These are phyloP conservation scores for Sebastes steindachneri DNA, from an alignment of 2,797 vertebrate species.

Conservation along the genomic window DNA sequence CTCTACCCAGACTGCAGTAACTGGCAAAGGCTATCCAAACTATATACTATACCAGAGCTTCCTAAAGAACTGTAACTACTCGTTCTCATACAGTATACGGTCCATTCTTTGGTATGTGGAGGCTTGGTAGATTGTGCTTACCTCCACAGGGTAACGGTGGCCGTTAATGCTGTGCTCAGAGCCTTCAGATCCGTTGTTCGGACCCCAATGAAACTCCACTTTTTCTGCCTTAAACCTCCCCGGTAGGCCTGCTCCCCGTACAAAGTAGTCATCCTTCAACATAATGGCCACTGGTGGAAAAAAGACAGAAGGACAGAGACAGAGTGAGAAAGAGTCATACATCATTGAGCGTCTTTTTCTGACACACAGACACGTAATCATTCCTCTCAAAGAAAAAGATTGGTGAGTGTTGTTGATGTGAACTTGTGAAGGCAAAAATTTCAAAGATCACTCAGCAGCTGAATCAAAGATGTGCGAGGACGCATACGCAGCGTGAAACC, in stretches of 20 bases:
- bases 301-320: constrained; percentile 34
- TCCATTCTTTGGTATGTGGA: neutral
- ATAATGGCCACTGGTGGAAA: constrained; percentile 93
- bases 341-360: constrained; percentile 3
- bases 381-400: neutral
- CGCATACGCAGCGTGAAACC: neutral
- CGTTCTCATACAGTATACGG: neutral
- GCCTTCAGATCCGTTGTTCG: constrained; percentile 93
- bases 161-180: constrained; percentile 96
- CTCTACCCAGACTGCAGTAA: neutral
- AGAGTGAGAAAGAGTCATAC: neutral
- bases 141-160: constrained; percentile 93
- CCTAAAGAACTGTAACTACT: neutral
- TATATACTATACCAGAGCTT: neutral
- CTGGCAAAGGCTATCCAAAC: neutral
- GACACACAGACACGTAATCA: neutral
- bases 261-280: constrained; percentile 95
- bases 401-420: neutral
- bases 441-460: neutral
- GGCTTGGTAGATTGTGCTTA: constrained; percentile 71
- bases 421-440: neutral
- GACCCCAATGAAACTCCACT: constrained; percentile 98
- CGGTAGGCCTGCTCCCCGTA: constrained; percentile 92
- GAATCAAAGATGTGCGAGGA: neutral
- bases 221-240: constrained; percentile 97